Base-by-base conservation (phyloP, 2,113 vertebrate genomes). In the Verasper variegatus region DNA sequence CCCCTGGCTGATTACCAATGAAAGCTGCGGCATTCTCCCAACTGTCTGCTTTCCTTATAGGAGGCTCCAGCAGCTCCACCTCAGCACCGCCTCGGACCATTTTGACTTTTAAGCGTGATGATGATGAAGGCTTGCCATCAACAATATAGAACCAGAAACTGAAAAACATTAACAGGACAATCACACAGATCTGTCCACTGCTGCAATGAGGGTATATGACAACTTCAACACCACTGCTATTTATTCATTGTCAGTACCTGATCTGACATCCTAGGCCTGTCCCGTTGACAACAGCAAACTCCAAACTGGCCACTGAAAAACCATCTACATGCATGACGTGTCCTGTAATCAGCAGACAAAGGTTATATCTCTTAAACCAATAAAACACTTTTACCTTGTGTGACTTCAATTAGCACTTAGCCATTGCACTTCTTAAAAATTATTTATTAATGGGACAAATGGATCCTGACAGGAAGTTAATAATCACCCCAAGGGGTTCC, bases 71-170 rank as follows among this genome's bases (percentile, higher is more conserved):
- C 69, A 95, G 65, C 0, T 31, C 0, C 26, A 14, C 8, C 9
- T 12, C 0, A 18, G 1, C 3, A 0, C 2, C 3, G 2, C n/a
- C 77, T 77, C 83, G 68, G 11, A 86, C 13, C 71, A 92, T 40
- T 35, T 23, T 84, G 26, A 95, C 12, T 23, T 40, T 2, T 24
- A 95, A 35, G 13, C 3, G 0, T 35, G 85, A 62, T 6, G 31
- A 2, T 4, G 45, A 14, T 2, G 1, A 42, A 12, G 24, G 1
- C 0, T 6, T 1, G 0, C 5, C 1, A 9, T 80, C 13, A 74
- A 83, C 37, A 54, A 93, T 81, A 65, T 94, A 78, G 80, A 93
- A 95, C 93, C 94, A 95, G 80, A 95, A 95, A n/a, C 94, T 95
- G 81, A 70, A 92, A 90, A 1, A 74, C 13, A 84, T 64, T 15